phyloP scores from a whole-genome alignment of 2,797 vertebrate genomes.

The Mastacembelus armatus region DNA sequence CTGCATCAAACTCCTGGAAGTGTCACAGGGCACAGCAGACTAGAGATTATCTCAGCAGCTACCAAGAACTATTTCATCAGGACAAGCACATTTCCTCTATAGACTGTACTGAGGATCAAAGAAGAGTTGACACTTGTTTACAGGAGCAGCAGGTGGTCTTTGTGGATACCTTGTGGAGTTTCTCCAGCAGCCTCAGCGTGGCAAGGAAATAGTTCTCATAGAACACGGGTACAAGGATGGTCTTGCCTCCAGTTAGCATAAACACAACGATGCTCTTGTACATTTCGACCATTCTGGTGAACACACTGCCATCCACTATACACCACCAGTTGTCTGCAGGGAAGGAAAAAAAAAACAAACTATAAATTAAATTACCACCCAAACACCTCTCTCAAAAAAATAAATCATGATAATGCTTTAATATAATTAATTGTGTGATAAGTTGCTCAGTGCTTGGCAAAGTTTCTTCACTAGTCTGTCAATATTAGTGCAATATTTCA shows the following conservation, averaged over 20 bases:
- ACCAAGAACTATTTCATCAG: neutral
- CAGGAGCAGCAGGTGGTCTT: neutral
- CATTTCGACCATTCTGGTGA: constrained; percentile 93
- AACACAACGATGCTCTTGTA: constrained; percentile 96
- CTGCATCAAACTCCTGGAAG: constrained; percentile 21
- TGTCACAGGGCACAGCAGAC: neutral
- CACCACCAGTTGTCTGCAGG: constrained; percentile 98
- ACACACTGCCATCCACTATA: constrained; percentile 89
- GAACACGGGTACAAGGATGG: constrained; percentile 90
- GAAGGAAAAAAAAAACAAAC: constrained; percentile 17
- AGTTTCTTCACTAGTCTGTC: neutral
- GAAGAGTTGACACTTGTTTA: neutral
- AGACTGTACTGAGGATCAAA: neutral
- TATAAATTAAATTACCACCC: neutral
- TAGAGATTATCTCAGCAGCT: neutral
- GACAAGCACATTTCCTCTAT: constrained; percentile 2
- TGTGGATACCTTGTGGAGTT: constrained; percentile 91
- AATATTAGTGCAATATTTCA: neutral
- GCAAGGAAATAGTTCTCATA: constrained; percentile 94
- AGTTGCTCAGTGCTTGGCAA: neutral
- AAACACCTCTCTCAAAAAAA: neutral
- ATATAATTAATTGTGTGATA: neutral
- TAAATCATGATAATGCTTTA: neutral
- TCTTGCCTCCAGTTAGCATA: constrained; percentile 92
- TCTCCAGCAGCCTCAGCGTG: constrained; percentile 92